These are phyloP conservation scores for Engystomops pustulosus DNA, from an alignment of 2,113 vertebrate genomes.

Conservation along the genomic window DNA sequence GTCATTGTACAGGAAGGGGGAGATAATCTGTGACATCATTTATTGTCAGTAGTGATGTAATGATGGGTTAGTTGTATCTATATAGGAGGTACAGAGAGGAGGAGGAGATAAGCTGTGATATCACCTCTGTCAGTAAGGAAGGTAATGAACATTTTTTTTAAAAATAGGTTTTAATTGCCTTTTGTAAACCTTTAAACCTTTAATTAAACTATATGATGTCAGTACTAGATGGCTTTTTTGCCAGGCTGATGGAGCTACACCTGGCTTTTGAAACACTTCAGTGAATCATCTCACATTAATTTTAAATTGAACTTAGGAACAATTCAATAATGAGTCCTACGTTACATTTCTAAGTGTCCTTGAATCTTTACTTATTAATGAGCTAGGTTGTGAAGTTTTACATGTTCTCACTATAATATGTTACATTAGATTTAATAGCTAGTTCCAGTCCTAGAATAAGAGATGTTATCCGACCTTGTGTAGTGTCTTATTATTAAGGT, in stretches of 20 bases:
- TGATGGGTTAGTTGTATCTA: too few relatives aligned
- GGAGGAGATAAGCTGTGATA: too few relatives aligned
- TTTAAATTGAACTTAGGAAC: neutral
- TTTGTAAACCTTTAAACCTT: too few relatives aligned
- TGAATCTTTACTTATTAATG: conserved; percentile 23
- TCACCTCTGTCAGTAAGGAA: too few relatives aligned
- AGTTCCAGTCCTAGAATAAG: neutral
- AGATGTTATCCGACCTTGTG: neutral
- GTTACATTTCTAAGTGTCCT: conserved; percentile 28
- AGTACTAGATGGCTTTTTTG: neutral
- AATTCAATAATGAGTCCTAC: neutral
- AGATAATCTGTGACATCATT: too few relatives aligned
- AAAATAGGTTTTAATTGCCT: too few relatives aligned
- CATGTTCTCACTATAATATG: neutral
- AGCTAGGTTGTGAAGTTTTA: neutral
- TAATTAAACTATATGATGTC: too few relatives aligned
- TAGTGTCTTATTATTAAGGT: neutral
- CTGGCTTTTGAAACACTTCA: neutral
- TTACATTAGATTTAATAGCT: neutral
- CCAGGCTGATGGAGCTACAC: neutral
- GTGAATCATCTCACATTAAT: neutral
- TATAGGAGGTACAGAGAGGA: too few relatives aligned
- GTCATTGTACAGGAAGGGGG: too few relatives aligned
- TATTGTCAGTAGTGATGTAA: too few relatives aligned
- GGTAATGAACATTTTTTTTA: too few relatives aligned